Evolutionary conservation across 2,113 vertebrate genomes (phyloP), one percentile per base, ranked within the genome.

Genomic region (Haplochromis burtoni): DNA sequence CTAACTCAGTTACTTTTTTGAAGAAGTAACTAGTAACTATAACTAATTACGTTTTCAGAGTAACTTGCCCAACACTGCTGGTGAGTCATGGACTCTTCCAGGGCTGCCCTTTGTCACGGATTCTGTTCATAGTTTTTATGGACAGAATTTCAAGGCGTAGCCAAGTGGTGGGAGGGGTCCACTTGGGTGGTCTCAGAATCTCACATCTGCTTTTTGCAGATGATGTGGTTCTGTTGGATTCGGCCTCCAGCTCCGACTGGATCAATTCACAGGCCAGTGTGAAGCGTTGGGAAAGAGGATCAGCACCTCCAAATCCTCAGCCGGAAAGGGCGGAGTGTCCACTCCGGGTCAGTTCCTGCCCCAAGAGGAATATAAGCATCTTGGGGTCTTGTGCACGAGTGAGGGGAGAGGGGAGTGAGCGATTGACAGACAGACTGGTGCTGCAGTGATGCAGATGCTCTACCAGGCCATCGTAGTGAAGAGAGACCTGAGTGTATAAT

Each of bases 291-390:
- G 31, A 63, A 19, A 11, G 59, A 63, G 29, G 33, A 35, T 35
- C 59, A 63, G 17, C 31, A 63, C 59, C 59, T 63, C 59, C 10
- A 1, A 2, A 63, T 35, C 59, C 59, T 63, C 6, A 63, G 0
- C 57, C 0, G 0, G 29, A 61, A 61, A 63, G 59, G 59, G 17
- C 1, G 17, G 59, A n/a, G 31, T 63, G 2, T 1, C 59, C 31
- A 63, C 31, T 63, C 59, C 0, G 1, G 5, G 5, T 11, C 29
- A 61, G 6, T 35, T 63, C 59, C 17, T 35, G 17, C 31, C 6
- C 31, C 29, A 63, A 35, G 31, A 35, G 61, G 61, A 66, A 7
- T 66, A 12, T 35, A 35, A 66, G 0, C 10, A n/a, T 66, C 2
- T 66, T 35, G 61, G 31, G 61, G 59, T 63, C 31, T 63, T 63